Percentiles rank a stretch among this genome's conserved stretches.
These are phyloP conservation scores for Pterocles orientalis DNA, from an alignment of 2,113 vertebrate species.

Conservation along the genomic window DNA sequence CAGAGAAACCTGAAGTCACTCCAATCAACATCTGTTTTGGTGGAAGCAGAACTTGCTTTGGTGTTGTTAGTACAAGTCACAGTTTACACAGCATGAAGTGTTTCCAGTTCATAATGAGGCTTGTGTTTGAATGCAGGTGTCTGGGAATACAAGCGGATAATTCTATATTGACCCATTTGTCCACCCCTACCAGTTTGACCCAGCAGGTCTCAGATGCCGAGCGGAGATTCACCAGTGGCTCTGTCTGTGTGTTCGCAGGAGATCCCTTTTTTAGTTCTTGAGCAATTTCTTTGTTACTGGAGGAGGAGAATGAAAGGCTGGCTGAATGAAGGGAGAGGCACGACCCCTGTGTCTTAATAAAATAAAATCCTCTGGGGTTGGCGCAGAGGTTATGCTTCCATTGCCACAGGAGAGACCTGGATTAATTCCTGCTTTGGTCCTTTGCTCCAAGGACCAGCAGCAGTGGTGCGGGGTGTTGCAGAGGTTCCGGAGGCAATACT, in stretches of 20 bases:
- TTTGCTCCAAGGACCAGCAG: neutral
- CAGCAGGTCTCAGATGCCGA: neutral
- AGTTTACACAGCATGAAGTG: neutral
- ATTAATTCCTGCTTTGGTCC: constrained; percentile 24
- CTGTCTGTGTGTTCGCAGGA: neutral
- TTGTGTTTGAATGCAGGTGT: neutral
- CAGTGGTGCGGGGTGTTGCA: neutral
- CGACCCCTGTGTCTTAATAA: constrained; percentile 29
- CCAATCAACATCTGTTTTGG: neutral
- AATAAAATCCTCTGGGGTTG: constrained; percentile 6
- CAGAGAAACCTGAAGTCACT: neutral
- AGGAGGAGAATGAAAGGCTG: neutral
- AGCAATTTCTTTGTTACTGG: constrained; percentile 33
- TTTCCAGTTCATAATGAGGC: neutral
- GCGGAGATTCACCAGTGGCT: neutral
- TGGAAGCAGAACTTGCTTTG: neutral
- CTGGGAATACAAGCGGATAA: neutral
- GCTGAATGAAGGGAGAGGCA: constrained; percentile 12
- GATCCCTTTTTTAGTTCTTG: constrained; percentile 15
- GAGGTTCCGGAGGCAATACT: neutral
- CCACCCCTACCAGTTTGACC: neutral
- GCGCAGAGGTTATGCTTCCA: neutral
- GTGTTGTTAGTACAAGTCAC: constrained; percentile 13
- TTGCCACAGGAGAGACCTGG: neutral
- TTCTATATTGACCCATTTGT: neutral